These are phyloP conservation scores for Pelobates cultripes DNA, from an alignment of 2,797 vertebrate species.

Conservation along the genomic window DNA sequence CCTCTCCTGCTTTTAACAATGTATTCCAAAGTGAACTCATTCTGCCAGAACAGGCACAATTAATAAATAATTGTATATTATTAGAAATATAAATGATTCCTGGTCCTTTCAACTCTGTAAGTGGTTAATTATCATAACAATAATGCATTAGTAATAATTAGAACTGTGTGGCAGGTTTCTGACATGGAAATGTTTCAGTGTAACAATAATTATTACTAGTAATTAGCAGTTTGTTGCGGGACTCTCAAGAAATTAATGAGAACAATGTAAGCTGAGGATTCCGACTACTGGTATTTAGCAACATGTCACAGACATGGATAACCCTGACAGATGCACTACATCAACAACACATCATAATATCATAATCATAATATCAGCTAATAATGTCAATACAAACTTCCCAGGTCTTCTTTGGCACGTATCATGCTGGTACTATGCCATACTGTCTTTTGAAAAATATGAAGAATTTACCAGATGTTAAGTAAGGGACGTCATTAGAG, in stretches of 20 bases:
- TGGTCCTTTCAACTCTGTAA: slow-evolving; percentile 17
- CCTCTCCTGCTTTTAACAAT: neutral
- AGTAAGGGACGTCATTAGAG: no score
- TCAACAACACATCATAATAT: slow-evolving; percentile 25
- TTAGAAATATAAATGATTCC: slow-evolving; percentile 30
- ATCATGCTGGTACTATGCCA: no score
- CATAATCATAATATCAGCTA: slow-evolving; percentile 28
- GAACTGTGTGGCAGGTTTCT: slow-evolving; percentile 30
- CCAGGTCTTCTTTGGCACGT: neutral
- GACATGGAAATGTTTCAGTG: slow-evolving; percentile 42
- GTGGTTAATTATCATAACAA: slow-evolving; percentile 50
- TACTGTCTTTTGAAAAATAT: no score
- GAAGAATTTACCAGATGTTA: no score
- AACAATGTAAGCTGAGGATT: slow-evolving; percentile 16
- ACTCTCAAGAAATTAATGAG: slow-evolving; percentile 25
- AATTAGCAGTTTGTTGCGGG: slow-evolving; percentile 37
- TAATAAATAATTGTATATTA: slow-evolving; percentile 42
- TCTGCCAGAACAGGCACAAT: neutral
- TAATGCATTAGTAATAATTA: slow-evolving; percentile 51
- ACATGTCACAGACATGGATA: slow-evolving; percentile 29
- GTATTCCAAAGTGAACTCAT: neutral
- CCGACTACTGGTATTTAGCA: slow-evolving; percentile 24
- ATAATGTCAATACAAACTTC: neutral
- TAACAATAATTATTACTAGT: slow-evolving; percentile 48
- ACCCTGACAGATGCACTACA: slow-evolving; percentile 11